phyloP scores from a whole-genome alignment of 2,797 vertebrate genomes.

The Anabacerthia variegaticeps region DNA sequence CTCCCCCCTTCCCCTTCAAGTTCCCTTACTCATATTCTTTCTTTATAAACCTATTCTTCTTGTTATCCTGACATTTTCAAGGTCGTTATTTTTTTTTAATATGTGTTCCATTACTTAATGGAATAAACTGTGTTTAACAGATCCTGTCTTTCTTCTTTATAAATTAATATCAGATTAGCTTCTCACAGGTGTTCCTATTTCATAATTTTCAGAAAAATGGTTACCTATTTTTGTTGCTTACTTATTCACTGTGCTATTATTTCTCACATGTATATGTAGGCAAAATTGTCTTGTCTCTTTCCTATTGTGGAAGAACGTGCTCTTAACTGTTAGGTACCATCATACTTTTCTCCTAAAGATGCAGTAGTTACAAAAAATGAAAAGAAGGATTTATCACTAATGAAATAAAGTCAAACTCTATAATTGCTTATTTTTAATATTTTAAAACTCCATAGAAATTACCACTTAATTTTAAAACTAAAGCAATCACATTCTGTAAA shows the following conservation, averaged over 20 bases:
- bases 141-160: neutral
- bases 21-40: neutral
- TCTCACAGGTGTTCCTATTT: neutral
- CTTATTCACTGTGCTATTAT: neutral
- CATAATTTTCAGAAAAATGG: neutral
- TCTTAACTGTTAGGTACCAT: neutral
- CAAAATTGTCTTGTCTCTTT: neutral
- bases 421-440: neutral
- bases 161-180: neutral
- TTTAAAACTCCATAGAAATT: neutral
- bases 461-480: neutral
- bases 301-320: neutral
- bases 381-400: neutral
- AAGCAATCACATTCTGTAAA: neutral
- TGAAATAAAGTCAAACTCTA: neutral
- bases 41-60: neutral
- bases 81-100: neutral
- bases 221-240: neutral
- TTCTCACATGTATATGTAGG: neutral
- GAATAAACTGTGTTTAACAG: neutral
- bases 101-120: neutral
- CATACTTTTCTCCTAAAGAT: neutral
- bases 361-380: neutral
- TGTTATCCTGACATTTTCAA: neutral
- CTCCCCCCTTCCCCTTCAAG: fast-evolving